Base-by-base conservation (phyloP, 1,140 invertebrate genomes). In the Spodoptera frugiperda region DNA sequence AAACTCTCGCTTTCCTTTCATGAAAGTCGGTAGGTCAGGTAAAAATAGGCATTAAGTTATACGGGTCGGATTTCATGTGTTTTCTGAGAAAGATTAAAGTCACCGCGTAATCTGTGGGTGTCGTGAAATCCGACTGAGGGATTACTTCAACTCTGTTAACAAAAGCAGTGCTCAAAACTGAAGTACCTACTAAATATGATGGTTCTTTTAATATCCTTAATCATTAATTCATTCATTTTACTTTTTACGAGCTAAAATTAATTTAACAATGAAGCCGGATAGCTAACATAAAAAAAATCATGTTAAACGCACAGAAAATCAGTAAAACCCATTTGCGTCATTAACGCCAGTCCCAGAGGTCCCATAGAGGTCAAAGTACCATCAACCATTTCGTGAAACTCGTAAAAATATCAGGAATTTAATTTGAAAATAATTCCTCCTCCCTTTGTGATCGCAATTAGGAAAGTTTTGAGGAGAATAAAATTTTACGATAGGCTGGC, bases 391-490 rank as follows among this genome's bases (percentile, higher is more conserved):
- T 44, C 21, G 25, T 51, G 46, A 17, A 53, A 71, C 67, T 55
- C 30, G 48, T 55, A 71, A 71, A 71, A 70, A 54, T 54, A 55
- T 71, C 67, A 55, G 70, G 70, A 71, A 71, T 46, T 72, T 72
- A 72, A 72, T 72, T 54, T 57, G 53, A 55, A 72, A 72, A 72
- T 57, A 48, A 72, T 55, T 72, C 33, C 51, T 72, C 33, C 25
- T 57, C 70, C 33, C 67, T 71, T 55, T 57, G 70, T 72, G 70
- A 72, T 57, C 70, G 21, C 53, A 72, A 72, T 72, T 72, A 72
- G 53, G 44, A 72, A 72, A 57, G 70, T 72, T 72, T 39, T 72
- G 53, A 72, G 33, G 25, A 51, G 53, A 57, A 57, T 57, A 44
- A 72, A 57, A 72, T 55, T 72, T 57, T 46, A 57, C 54, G 54